A percentile compares a stretch with the other conserved stretches of the same genome.
These are phyloP conservation scores for Drosophila littoralis DNA, from an alignment of 1,140 invertebrate species.

Conservation along the genomic window DNA sequence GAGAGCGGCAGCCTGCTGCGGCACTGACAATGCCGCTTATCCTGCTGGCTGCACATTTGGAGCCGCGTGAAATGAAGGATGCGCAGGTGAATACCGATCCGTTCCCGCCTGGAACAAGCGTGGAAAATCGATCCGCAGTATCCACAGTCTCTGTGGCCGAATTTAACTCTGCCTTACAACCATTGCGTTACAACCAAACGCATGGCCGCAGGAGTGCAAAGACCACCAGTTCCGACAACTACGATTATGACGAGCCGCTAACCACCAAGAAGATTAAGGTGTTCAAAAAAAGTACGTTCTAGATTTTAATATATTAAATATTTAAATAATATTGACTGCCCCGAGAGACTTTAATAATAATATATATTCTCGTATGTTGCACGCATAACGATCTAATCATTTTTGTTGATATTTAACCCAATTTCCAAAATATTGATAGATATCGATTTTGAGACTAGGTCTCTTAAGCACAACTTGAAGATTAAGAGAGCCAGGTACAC, in stretches of 20 bases:
- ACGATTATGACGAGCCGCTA: conserved; percentile 49
- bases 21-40: not conserved
- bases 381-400: too few species aligned
- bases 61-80: not conserved
- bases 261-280: conserved; percentile 58
- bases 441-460: too few species aligned
- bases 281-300: conserved; percentile 59
- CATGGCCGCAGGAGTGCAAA: too few species aligned
- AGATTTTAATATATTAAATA: not conserved
- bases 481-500: too few species aligned
- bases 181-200: too few species aligned
- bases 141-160: too few species aligned
- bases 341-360: too few species aligned
- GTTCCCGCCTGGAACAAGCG: not conserved
- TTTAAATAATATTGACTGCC: not conserved
- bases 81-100: conserved; percentile 20
- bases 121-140: not conserved
- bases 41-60: not conserved
- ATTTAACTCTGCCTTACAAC: too few species aligned
- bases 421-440: too few species aligned
- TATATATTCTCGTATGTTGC: too few species aligned
- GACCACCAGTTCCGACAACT: not conserved
- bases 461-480: too few species aligned
- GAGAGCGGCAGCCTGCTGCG: not conserved
- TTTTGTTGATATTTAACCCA: too few species aligned